Base-by-base conservation (phyloP, 2,797 vertebrate species). In the Enteromius viviparus region DNA sequence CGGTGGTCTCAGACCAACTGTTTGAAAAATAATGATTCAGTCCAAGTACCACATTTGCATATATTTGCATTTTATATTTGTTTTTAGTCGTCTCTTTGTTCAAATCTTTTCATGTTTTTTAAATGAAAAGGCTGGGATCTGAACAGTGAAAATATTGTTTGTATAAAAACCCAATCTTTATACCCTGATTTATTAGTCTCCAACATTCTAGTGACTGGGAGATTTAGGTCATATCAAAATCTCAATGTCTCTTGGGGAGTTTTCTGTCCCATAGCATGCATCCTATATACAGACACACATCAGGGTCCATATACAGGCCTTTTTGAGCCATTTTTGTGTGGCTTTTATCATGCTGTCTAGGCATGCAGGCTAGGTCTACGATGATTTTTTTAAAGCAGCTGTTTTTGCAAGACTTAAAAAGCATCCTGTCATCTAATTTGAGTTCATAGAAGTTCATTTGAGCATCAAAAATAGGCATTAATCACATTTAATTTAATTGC, bases 11-110 rank as follows among this genome's bases (percentile, higher is more conserved):
- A 78, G 75, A 78, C 37, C 58, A 47, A 55, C 68, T 64, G 37
- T 69, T 66, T 81, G 60, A 78, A 76, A 78, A 78, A 81, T 87
- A 83, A 87, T 80, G 42, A 78, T 70, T 42, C 60, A 49, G 78
- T 74, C 78, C 55, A 58, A 42, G 68, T 15, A 45, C 14, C 10
- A 47, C 23, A 82, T 70, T 65, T 40, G 71, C 82, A 87, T 74
- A 82, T 32, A 65, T 85, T 85, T 75, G 71, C 81, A 82, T 81
- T 29, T 45, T 42, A 8, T 81, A 34, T 83, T 85, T 83, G 76
- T 81, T 68, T 72, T 71, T 40, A 40, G 49, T 65, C 49, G n/a
- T 55, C 10, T 69, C n/a, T 51, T 64, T 83, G 15, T 72, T 26
- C 14, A 8, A 26, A 29, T 71, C 49, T 80, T 75, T 72, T 29